Evolutionary conservation across 2,113 vertebrate genomes (phyloP).

Genomic region (Tachuris rubrigastra): DNA sequence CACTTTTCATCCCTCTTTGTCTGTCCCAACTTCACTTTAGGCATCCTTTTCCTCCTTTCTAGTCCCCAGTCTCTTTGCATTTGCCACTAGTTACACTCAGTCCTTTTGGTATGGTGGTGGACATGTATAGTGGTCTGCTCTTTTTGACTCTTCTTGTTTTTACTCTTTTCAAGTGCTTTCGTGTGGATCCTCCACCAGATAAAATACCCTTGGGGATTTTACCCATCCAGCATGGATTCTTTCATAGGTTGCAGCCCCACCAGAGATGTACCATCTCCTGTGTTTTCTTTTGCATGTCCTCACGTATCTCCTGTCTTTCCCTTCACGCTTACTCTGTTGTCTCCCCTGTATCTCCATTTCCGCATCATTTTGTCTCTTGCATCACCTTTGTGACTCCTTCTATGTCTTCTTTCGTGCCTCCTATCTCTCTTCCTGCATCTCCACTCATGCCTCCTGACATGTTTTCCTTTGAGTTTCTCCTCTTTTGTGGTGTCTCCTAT

Average conservation of each 20-base stretch:
- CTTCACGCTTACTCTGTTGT: background rate
- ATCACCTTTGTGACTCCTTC: background rate
- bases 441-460: background rate
- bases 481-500: background rate
- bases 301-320: background rate
- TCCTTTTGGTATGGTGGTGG: background rate
- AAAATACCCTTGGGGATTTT: accelerated
- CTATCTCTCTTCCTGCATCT: background rate
- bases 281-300: background rate
- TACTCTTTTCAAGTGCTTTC: background rate
- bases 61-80: background rate
- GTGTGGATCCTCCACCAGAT: background rate
- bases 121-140: background rate
- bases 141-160: background rate
- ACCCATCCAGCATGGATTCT: background rate
- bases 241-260: background rate
- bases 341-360: background rate
- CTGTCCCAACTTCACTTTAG: background rate
- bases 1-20: background rate
- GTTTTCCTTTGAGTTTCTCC: background rate
- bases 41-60: background rate
- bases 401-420: background rate
- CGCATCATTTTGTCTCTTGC: background rate
- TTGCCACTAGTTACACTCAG: background rate
- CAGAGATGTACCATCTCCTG: background rate